Percentiles rank a stretch among this genome's conserved stretches.
Evolutionary conservation across 2,797 vertebrate species (phyloP).

Genomic region (Erithacus rubecula): DNA sequence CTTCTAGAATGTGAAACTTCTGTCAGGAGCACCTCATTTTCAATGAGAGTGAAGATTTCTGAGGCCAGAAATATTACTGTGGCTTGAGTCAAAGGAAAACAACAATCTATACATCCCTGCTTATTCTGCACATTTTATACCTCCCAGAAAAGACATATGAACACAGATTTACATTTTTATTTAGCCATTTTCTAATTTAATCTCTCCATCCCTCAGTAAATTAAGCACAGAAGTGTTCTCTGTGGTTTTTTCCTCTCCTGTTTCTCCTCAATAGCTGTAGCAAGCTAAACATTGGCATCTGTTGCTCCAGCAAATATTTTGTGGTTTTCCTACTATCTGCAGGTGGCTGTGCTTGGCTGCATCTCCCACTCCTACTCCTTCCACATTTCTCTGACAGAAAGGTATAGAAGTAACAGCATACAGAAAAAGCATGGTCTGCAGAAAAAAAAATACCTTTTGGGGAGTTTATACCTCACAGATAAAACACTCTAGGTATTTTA

Average conservation of each 20-base stretch:
- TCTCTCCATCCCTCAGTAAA: background rate
- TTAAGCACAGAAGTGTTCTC: background rate
- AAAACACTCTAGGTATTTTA: background rate
- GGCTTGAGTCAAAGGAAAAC: background rate
- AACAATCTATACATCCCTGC: background rate
- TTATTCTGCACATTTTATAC: background rate
- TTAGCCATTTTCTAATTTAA: background rate
- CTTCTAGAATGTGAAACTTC: background rate
- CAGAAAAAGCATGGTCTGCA: background rate
- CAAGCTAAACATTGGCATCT: constrained; percentile 14
- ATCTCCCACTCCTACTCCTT: background rate
- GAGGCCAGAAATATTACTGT: background rate
- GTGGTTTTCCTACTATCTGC: background rate
- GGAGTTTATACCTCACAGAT: background rate
- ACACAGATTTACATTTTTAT: background rate
- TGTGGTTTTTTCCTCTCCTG: background rate
- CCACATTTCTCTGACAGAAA: background rate
- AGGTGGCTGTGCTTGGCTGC: background rate
- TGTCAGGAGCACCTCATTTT: background rate
- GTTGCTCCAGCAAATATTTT: constrained; percentile 14
- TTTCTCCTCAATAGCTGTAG: background rate
- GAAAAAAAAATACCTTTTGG: background rate
- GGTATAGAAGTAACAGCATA: background rate
- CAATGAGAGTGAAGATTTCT: background rate
- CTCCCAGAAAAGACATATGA: background rate